Conservation (phyloP, 2,113 vertebrate genomes). For the Aspidoscelis tigris region DNA sequence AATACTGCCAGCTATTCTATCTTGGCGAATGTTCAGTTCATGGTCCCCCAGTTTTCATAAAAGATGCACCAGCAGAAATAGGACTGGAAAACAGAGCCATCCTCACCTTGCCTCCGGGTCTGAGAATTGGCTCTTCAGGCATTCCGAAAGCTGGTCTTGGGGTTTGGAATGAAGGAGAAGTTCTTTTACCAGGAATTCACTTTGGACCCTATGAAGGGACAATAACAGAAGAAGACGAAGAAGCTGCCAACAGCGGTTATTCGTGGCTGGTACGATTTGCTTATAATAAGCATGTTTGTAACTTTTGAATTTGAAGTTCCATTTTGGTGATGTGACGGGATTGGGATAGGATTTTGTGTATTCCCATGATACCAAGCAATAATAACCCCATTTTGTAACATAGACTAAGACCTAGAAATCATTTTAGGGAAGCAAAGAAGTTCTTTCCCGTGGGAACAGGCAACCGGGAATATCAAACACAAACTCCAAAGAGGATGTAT, state of each 20-base stretch:
- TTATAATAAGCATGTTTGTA: neutral
- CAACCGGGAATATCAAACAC: too few relatives aligned
- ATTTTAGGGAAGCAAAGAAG: too few relatives aligned
- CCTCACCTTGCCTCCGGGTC: conserved; percentile 80
- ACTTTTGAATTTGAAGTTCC: neutral
- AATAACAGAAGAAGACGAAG: conserved; percentile 73
- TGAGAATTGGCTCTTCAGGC: conserved; percentile 78
- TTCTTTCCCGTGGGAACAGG: too few relatives aligned
- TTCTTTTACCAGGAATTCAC: conserved; percentile 79
- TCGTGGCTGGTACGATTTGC: conserved; percentile 83
- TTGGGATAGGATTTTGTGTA: too few relatives aligned
- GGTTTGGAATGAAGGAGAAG: conserved; percentile 78
- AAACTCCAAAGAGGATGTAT: too few relatives aligned
- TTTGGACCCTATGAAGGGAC: conserved; percentile 85
- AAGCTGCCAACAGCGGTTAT: conserved; percentile 76
- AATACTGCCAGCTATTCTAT: conserved; percentile 79
- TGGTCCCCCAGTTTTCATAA: conserved; percentile 75
- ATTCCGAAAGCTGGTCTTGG: conserved; percentile 81
- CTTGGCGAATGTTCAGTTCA: conserved; percentile 72
- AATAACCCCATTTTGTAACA: too few relatives aligned
- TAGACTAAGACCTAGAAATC: too few relatives aligned
- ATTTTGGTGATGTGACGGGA: too few relatives aligned
- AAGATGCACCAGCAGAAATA: conserved; percentile 71
- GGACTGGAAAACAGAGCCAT: conserved; percentile 75
- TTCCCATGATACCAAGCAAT: too few relatives aligned